A percentile compares a stretch with the other conserved stretches of the same genome.
Conservation (phyloP, 92 coral and sea anemone genomes). For the Phenganax subtilis region DNA sequence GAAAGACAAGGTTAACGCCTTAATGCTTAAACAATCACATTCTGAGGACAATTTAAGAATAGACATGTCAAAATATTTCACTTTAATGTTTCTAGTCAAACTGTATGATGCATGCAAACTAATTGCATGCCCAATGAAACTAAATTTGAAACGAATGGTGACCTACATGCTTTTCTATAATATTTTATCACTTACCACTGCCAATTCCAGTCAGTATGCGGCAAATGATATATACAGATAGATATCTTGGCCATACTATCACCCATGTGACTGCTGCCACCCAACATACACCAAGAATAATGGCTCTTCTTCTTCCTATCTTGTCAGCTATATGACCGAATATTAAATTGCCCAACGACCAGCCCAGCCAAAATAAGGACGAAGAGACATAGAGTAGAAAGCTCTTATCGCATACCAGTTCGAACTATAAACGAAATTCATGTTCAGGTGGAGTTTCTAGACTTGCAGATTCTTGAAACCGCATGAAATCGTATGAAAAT, state of each 20-base stretch:
- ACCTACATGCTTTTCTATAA: no score
- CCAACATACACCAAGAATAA: neutral
- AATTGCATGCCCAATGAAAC: no score
- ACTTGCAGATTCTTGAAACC: no score
- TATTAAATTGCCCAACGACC: conserved; percentile 17
- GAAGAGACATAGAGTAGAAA: conserved; percentile 15
- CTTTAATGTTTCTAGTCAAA: no score
- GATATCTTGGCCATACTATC: conserved; percentile 23
- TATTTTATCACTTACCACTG: neutral
- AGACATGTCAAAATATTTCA: no score
- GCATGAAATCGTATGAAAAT: no score
- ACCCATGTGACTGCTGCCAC: conserved; percentile 17
- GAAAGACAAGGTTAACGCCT: no score
- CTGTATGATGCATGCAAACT: no score
- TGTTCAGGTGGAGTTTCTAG: no score
- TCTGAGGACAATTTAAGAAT: no score
- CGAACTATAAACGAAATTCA: neutral
- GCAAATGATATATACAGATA: conserved; percentile 18
- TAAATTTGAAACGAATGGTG: no score
- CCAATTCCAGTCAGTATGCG: conserved; percentile 20
- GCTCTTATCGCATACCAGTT: conserved; percentile 15
- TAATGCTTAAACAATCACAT: no score
- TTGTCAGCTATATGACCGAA: conserved; percentile 17
- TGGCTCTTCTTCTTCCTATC: conserved; percentile 25
- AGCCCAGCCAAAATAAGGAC: conserved; percentile 26